Percentiles rank a stretch among this genome's conserved stretches.
Evolutionary conservation across 37 sponge, comb jelly and placozoan genomes (phyloP).

Genomic region (Cladorhizidae sp.): DNA sequence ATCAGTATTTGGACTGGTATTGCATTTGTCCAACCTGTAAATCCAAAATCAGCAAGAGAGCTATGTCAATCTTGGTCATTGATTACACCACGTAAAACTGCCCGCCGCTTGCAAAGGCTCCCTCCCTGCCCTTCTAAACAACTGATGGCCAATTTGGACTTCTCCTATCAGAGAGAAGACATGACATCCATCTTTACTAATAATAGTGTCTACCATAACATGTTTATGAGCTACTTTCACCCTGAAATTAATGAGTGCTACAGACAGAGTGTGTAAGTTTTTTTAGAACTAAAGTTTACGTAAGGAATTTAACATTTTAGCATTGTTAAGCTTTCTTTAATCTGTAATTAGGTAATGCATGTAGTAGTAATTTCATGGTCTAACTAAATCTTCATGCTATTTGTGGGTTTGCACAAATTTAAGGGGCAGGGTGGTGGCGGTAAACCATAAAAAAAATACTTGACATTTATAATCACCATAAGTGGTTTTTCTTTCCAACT

Average conservation of each 20-base stretch:
- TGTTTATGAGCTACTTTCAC: slow-evolving; percentile 11
- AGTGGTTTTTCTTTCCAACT: too few relatives aligned
- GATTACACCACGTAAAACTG: neutral
- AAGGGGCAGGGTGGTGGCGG: too few relatives aligned
- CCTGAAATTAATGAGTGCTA: slow-evolving; percentile 16
- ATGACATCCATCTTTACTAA: neutral
- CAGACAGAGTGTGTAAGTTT: slow-evolving; percentile 16
- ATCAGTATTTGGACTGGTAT: slow-evolving; percentile 10
- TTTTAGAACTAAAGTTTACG: too few relatives aligned
- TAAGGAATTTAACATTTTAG: too few relatives aligned
- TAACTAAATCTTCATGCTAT: too few relatives aligned
- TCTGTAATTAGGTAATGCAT: too few relatives aligned
- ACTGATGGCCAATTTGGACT: neutral
- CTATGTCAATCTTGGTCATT: neutral
- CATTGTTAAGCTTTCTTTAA: too few relatives aligned
- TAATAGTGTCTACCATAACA: neutral
- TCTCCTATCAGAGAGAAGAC: neutral
- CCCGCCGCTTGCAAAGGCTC: neutral
- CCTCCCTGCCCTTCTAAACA: slow-evolving; percentile 31
- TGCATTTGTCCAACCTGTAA: neutral
- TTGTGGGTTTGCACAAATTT: too few relatives aligned
- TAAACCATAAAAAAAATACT: too few relatives aligned
- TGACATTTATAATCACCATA: too few relatives aligned
- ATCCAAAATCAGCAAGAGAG: neutral
- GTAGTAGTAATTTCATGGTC: too few relatives aligned